Evolutionary conservation across 2,113 vertebrate genomes (phyloP).

Genomic region (Zosterops hypoxanthus): DNA sequence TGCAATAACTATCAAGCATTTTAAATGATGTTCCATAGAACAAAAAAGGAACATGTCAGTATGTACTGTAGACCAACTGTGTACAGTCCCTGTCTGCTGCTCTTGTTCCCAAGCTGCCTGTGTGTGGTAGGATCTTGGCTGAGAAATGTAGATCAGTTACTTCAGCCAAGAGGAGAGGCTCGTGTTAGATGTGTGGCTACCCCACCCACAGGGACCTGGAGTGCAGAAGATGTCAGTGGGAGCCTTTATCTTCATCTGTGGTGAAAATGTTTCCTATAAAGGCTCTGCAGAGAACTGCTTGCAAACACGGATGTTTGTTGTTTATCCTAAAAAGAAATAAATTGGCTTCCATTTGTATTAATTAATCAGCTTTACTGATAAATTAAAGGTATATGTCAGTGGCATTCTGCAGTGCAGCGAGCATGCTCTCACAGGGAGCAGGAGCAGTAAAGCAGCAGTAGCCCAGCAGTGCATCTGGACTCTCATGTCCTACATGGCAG

Average conservation of each 20-base stretch:
- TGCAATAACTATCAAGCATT: background rate
- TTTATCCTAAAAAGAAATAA: background rate
- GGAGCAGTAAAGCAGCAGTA: background rate
- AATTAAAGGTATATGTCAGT: background rate
- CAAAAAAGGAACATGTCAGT: background rate
- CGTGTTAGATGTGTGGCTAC: rapidly evolving
- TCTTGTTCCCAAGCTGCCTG: background rate
- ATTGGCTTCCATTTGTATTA: background rate
- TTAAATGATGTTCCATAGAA: background rate
- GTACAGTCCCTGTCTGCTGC: background rate
- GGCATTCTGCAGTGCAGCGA: background rate
- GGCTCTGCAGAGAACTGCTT: background rate
- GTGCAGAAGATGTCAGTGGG: background rate
- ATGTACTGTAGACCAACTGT: background rate
- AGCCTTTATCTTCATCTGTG: background rate
- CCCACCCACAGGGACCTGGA: background rate
- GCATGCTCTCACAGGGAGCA: background rate
- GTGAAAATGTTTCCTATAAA: background rate
- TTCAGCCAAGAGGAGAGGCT: background rate
- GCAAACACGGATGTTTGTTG: background rate
- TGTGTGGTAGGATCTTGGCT: background rate
- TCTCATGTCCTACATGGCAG: background rate
- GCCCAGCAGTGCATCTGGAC: background rate
- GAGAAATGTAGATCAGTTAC: background rate
- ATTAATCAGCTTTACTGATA: background rate